Base-by-base conservation (phyloP, 37 sponge, comb jelly and placozoan species). In the Cliona cf. orientalis region DNA sequence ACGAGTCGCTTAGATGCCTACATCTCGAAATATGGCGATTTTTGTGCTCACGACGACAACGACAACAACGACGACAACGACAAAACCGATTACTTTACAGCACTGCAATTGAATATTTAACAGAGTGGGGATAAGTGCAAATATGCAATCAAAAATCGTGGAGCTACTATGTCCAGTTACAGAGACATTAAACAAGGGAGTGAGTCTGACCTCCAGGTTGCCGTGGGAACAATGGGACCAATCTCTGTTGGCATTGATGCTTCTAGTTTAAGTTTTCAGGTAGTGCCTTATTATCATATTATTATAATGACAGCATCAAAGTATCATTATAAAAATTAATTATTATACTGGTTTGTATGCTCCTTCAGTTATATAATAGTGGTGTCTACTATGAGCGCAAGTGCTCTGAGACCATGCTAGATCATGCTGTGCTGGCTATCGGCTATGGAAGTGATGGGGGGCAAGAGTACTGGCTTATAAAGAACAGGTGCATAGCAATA, bases 161-260 rank as follows among this genome's bases (percentile, higher is more conserved):
- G 82, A 25, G 97, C 90, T 11, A 89, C 82, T 29, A 70, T 59
- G 35, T 86, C 70, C 19, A 84, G 87, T 43, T 90, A 71, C 66
- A 75, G 81, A n/a, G 80, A 84, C 69, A 57, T 97, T 3, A 63
- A 74, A 19, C 22, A 34, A 33, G 87, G 56, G 41, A 71, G 76
- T 76, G 98, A 97, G 81, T 57, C 26, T 36, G 88, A 58, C 49
- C 84, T 97, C 37, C 59, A 67, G 38, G 71, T 74, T 42, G 98
- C 98, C 29, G 78, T 94, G 14, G 98, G 91, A 28, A 71, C 76
- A 11, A 75, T 89, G 0, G 95, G 95, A 25, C 98, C 98, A 36
- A 87, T 97, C 77, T 94, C 95, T 61, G 88, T 94, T 17, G 95
- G 91, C 44, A 92, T 97, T 39, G 98, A 97, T 79, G 98, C 98